Evolutionary conservation across 2,797 vertebrate genomes (phyloP).

Genomic region (Bufotes viridis): DNA sequence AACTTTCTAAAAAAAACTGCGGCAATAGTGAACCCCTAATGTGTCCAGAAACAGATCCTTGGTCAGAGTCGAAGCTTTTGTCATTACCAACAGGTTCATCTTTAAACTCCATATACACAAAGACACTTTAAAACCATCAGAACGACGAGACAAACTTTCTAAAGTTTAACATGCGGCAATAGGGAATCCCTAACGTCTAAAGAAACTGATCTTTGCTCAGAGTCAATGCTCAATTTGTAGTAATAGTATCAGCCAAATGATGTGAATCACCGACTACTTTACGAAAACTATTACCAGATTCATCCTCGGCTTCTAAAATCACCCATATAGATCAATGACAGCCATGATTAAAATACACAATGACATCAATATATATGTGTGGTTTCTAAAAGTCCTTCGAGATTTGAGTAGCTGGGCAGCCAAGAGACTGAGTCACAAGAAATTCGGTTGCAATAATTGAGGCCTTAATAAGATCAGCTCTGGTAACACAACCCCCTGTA

Average conservation of each 20-base stretch:
- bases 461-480: background rate
- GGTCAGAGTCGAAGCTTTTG: too few relatives aligned
- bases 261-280: background rate
- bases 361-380: background rate
- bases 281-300: background rate
- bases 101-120: too few relatives aligned
- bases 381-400: background rate
- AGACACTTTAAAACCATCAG: too few relatives aligned
- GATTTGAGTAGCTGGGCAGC: slow-evolving; percentile 1
- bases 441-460: background rate
- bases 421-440: background rate
- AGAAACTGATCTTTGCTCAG: background rate
- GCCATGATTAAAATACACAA: background rate
- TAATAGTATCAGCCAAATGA: background rate
- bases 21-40: too few relatives aligned
- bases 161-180: background rate
- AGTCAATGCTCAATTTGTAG: background rate
- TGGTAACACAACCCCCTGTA: slow-evolving; percentile 2
- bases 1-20: background rate
- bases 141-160: too few relatives aligned
- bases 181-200: background rate
- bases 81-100: too few relatives aligned
- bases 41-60: too few relatives aligned
- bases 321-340: background rate
- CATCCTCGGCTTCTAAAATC: background rate